Conservation (phyloP, 2,888 invertebrate genomes). For the Trisateles emortualis region DNA sequence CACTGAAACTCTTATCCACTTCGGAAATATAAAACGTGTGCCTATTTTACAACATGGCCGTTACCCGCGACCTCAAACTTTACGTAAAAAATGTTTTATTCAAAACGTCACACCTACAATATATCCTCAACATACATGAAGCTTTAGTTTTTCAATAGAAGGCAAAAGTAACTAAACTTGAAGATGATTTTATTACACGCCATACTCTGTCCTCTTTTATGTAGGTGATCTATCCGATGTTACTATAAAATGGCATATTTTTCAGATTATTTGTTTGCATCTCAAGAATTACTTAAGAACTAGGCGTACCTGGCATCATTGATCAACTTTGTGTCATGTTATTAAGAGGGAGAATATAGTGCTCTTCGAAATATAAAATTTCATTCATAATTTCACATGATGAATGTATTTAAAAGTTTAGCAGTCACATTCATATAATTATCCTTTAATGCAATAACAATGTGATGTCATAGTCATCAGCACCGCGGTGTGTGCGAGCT, state of each 20-base stretch:
- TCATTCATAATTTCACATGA: neutral
- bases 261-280: too few relatives aligned
- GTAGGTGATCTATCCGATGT: too few relatives aligned
- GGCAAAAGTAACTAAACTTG: neutral
- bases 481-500: neutral
- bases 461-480: constrained; percentile 8
- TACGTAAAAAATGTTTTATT: constrained; percentile 19
- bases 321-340: too few relatives aligned
- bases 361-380: too few relatives aligned
- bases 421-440: too few relatives aligned
- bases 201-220: neutral
- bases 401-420: too few relatives aligned
- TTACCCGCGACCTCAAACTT: constrained; percentile 9
- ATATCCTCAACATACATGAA: constrained; percentile 15
- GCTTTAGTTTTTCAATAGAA: constrained; percentile 9
- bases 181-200: neutral
- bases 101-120: constrained; percentile 15
- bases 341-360: too few relatives aligned
- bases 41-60: constrained; percentile 7
- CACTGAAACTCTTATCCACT: neutral
- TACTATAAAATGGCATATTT: too few relatives aligned
- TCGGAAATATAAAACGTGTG: constrained; percentile 9
- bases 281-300: too few relatives aligned
- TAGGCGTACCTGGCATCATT: too few relatives aligned
- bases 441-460: constrained; percentile 31